phyloP scores from a whole-genome alignment of 2,888 invertebrate genomes.

The Ectemnius cavifrons region DNA sequence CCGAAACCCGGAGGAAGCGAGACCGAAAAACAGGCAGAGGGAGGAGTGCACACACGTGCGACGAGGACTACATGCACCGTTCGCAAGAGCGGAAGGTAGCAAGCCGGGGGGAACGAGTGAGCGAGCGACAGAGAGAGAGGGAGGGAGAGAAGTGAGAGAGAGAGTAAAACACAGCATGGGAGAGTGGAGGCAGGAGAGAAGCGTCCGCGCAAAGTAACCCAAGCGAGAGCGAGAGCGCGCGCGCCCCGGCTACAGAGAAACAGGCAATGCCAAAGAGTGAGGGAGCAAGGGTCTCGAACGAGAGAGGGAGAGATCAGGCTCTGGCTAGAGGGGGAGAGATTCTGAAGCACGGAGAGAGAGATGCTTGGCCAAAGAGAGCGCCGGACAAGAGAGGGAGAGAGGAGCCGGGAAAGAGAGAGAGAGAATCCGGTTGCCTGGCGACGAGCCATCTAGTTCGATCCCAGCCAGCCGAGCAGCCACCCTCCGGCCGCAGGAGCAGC shows the following conservation, averaged over 20 bases:
- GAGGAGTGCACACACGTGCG: too few relatives aligned
- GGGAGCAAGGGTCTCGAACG: too few relatives aligned
- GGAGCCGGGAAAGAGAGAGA: slow-evolving; percentile 42
- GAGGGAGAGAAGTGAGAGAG: slow-evolving; percentile 20
- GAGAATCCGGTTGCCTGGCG: slow-evolving; percentile 75
- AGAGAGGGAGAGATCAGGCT: too few relatives aligned
- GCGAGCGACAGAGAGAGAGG: not conserved
- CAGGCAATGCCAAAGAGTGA: too few relatives aligned
- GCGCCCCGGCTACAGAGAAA: too few relatives aligned
- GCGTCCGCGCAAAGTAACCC: too few relatives aligned
- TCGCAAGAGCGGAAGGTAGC: slow-evolving; percentile 20
- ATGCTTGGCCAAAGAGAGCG: slow-evolving; percentile 13
- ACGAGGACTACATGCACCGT: too few relatives aligned
- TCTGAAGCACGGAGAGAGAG: not conserved
- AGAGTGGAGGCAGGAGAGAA: not conserved
- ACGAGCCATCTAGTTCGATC: slow-evolving; percentile 78
- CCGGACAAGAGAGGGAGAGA: slow-evolving; percentile 15
- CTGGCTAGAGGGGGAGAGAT: too few relatives aligned
- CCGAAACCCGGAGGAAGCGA: too few relatives aligned
- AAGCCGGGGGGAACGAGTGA: slow-evolving; percentile 18
- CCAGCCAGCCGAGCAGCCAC: slow-evolving; percentile 72
- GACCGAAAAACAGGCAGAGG: too few relatives aligned
- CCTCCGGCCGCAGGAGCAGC: slow-evolving; percentile 60
- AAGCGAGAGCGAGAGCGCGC: slow-evolving; percentile 9
- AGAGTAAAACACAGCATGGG: slow-evolving; percentile 8